Base-by-base conservation (phyloP, 2,888 invertebrate species). In the Helobdella robusta region DNA sequence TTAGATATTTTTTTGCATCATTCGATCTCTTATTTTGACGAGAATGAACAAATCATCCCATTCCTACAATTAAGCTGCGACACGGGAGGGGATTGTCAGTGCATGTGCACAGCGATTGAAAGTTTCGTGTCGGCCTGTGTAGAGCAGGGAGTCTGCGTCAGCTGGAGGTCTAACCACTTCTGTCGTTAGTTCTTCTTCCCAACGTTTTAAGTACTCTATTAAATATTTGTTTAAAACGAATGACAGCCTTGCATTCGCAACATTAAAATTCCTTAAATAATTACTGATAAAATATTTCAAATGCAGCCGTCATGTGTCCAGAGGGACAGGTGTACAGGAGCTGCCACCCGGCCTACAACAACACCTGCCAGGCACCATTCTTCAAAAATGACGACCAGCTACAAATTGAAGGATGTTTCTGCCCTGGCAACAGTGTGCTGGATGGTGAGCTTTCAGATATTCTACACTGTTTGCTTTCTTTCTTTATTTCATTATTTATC, bases 291-390 rank as follows among this genome's bases (percentile, higher is more conserved):
- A 40, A 15, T 40, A 15, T 40, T 40, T 40, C n/a, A 40, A 40
- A 11, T 68, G 18, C 56, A 70, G 70, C 70, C 28, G 65, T 68
- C 25, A 66, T 63, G 59, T 70, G 70, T 58, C 61, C 59, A 23
- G 66, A 65, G 15, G 68, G 68, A 6, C 64, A 65, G 28, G 64
- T 56, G 6, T 70, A 70, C 60, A 63, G 25, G 18, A 48, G 67
- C 15, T 70, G 70, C 58, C 64, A 54, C n/a, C 34, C 61, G 1
- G n/a, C 50, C 11, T 48, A 20, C 20, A 62, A 62, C 50, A 44
- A 20, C 32, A 67, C 70, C 11, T 70, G 69, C 46, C 56, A 54
- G 35, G 59, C 64, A 15, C 67, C 66, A n/a, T 56, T 35, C 1
- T 15, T 46, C 25, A 48, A 58, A 30, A 64, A 67, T 61, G 46